These are phyloP conservation scores for Epizoanthus scotinus DNA, from an alignment of 92 coral and sea anemone species.

Conservation along the genomic window DNA sequence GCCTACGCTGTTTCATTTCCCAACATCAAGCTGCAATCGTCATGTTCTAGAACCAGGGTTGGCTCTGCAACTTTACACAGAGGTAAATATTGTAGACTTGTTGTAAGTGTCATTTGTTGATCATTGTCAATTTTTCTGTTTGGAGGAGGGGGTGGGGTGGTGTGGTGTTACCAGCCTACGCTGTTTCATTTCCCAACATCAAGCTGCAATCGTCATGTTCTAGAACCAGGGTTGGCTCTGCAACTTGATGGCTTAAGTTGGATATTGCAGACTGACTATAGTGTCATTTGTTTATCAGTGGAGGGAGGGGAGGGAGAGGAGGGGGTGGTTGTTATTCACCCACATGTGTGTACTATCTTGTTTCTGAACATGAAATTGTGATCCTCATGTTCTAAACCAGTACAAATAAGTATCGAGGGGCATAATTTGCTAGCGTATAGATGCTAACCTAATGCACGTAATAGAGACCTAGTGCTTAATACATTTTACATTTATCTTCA, in stretches of 20 bases:
- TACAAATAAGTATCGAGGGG: no score
- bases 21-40: slow-evolving; percentile 76
- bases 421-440: no score
- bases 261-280: background rate
- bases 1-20: slow-evolving; percentile 89
- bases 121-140: no score
- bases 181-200: slow-evolving; percentile 85
- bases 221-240: slow-evolving; percentile 44
- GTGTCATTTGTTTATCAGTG: no score
- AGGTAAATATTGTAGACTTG: slow-evolving; percentile 22
- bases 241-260: slow-evolving; percentile 16
- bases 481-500: no score
- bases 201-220: slow-evolving; percentile 79
- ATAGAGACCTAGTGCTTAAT: no score
- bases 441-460: no score
- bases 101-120: no score
- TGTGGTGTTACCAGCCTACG: slow-evolving; percentile 80
- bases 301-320: no score
- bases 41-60: slow-evolving; percentile 56
- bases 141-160: no score
- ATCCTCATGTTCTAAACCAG: slow-evolving; percentile 64
- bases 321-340: slow-evolving; percentile 77
- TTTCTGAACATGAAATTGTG: slow-evolving; percentile 80
- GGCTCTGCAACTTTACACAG: slow-evolving; percentile 30
- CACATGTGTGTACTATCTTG: slow-evolving; percentile 84